Evolutionary conservation across 2,113 vertebrate species (phyloP), one percentile per base, ranked within the genome.

Genomic region (Coracopsis vasa): DNA sequence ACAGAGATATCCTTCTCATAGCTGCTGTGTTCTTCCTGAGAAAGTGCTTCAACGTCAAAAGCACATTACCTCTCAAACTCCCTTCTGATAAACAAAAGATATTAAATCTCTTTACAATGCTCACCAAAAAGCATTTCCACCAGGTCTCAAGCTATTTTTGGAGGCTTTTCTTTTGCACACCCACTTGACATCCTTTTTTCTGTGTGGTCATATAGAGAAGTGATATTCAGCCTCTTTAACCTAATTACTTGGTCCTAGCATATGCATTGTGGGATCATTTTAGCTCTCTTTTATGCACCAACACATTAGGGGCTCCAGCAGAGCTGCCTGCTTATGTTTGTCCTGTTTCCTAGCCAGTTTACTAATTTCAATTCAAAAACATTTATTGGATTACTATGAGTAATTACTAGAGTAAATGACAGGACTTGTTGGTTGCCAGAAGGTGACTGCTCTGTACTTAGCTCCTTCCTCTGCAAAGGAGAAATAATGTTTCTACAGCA

Each of bases 1-100:
- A 39, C 16, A 37, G 41, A 8, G 2, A 15, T 37, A 31, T 4
- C 37, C 23, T 77, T 78, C 44, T 72, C 0, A 0, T 25, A 70
- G 50, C 45, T 86, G 65, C 24, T 41, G 4, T 64, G 21, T 24
- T 94, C 27, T 48, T 87, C 65, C 56, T 85, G 61, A 87, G 33
- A 67, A 78, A 45, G 50, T 64, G 23, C 73, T 74, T 62, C 73
- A 24, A 15, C 62, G 28, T 53, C 54, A 80, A 33, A 10, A 48
- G 23, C n/a, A 19, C 0, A 0, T 80, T 42, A 33, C 45, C 50
- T 50, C 77, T 91, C 79, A 58, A 83, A 54, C 23, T 75, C 42
- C 41, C 56, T 92, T 81, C 61, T 71, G 73, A 74, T 66, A 79
- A 61, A 73, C 13, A 80, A 31, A 86, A 84, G 1, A 23, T 75